A percentile compares a stretch with the other conserved stretches of the same genome.
Evolutionary conservation across 2,113 vertebrate species (phyloP).

Genomic region (Thunnus maccoyii): DNA sequence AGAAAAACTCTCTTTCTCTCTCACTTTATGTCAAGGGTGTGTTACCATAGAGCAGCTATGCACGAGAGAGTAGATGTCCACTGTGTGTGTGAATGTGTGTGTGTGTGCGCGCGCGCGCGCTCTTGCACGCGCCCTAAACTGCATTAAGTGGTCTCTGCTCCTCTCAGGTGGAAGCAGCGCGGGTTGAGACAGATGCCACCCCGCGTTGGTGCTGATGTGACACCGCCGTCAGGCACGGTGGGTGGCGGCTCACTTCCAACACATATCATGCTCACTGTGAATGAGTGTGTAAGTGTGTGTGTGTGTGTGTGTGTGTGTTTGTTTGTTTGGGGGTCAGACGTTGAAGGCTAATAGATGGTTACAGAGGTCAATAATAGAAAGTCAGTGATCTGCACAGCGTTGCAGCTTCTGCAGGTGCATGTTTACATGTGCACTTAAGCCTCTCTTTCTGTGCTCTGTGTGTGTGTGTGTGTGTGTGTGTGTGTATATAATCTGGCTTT

Average conservation of each 20-base stretch:
- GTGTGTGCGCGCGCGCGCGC: not conserved
- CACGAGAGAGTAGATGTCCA: slow-evolving; percentile 21
- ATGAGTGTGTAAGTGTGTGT: not conserved
- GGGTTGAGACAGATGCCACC: slow-evolving; percentile 40
- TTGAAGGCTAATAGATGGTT: not conserved
- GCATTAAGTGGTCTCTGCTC: slow-evolving; percentile 28
- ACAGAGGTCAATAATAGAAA: not conserved
- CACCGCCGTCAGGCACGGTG: slow-evolving; percentile 40
- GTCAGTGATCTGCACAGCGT: not conserved
- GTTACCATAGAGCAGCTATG: slow-evolving; percentile 30
- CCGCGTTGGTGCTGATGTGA: slow-evolving; percentile 55
- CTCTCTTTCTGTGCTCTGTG: too few relatives aligned
- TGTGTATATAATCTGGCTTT: not conserved
- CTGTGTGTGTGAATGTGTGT: not conserved
- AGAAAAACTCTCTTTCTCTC: slow-evolving; percentile 1
- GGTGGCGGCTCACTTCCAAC: slow-evolving; percentile 46
- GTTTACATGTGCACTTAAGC: not conserved
- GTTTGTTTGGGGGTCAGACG: not conserved
- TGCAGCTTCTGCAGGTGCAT: slow-evolving; percentile 6
- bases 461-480: not conserved
- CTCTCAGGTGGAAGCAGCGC: slow-evolving; percentile 22
- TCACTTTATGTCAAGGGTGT: not conserved
- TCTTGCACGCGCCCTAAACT: slow-evolving; percentile 9
- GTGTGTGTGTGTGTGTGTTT: not conserved
- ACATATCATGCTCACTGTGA: slow-evolving; percentile 15